Conservation (phyloP, 2,888 invertebrate species). For the Nomada lathburiana region DNA sequence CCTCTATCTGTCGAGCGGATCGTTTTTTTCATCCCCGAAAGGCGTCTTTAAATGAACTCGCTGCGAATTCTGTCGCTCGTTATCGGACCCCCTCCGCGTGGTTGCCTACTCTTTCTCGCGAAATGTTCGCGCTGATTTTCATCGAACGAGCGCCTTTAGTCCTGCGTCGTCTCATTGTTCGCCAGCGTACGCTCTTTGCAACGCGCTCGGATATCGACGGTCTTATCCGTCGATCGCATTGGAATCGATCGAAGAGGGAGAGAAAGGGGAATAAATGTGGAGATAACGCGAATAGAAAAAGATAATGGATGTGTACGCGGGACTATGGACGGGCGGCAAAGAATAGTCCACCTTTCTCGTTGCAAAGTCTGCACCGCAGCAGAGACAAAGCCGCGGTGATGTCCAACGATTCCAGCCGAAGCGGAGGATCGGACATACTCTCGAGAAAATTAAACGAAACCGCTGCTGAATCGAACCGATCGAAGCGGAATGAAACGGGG, state of each 20-base stretch:
- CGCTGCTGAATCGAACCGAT: conserved; percentile 1
- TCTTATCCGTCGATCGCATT: conserved; percentile 27
- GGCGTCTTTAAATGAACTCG: neutral
- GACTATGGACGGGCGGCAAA: neutral
- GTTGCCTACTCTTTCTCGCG: neutral
- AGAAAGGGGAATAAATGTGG: neutral
- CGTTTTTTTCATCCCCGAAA: neutral
- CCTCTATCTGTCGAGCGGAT: neutral
- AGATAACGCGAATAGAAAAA: too few relatives aligned
- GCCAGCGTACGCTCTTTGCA: neutral
- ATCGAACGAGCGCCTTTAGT: conserved; percentile 49
- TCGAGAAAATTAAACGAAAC: conserved; percentile 14
- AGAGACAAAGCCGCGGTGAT: neutral
- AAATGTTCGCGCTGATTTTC: conserved; percentile 21
- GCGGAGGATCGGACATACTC: neutral
- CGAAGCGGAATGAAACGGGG: neutral
- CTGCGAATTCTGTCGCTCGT: conserved; percentile 12
- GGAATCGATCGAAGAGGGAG: neutral
- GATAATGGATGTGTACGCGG: too few relatives aligned
- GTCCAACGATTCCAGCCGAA: neutral
- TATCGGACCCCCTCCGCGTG: neutral
- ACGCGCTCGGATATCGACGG: conserved; percentile 36
- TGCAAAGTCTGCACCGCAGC: neutral
- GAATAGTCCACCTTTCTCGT: neutral
- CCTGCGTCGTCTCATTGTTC: conserved; percentile 46